A percentile compares a stretch with the other conserved stretches of the same genome.
These are phyloP conservation scores for Adelosebastes latens DNA, from an alignment of 2,797 vertebrate species.

Conservation along the genomic window DNA sequence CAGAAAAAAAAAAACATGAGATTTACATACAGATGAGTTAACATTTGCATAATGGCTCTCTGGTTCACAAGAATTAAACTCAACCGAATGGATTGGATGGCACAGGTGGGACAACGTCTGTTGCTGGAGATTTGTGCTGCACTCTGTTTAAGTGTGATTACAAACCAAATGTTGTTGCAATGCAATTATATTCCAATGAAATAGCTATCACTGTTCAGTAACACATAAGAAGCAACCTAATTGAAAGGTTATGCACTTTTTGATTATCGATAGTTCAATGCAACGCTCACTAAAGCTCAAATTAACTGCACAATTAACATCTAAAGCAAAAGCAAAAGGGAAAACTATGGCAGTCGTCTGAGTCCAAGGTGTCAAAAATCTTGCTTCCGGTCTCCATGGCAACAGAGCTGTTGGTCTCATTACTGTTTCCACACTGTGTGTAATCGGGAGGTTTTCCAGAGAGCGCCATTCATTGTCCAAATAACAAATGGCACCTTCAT, in stretches of 20 bases:
- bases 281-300: slow-evolving; percentile 18
- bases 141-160: slow-evolving; percentile 56
- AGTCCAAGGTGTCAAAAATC: slow-evolving; percentile 76
- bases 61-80: slow-evolving; percentile 56
- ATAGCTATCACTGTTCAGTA: slow-evolving; percentile 17
- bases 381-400: slow-evolving; percentile 80
- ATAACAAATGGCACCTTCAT: slow-evolving; percentile 80
- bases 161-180: slow-evolving; percentile 46
- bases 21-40: slow-evolving; percentile 69
- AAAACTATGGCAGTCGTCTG: slow-evolving; percentile 53
- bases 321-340: slow-evolving; percentile 30
- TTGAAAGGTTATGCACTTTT: slow-evolving; percentile 31
- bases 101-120: slow-evolving; percentile 53
- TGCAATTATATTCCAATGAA: slow-evolving; percentile 41
- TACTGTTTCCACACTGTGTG: slow-evolving; percentile 77
- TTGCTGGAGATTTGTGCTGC: slow-evolving; percentile 31
- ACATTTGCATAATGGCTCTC: slow-evolving; percentile 66
- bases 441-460: slow-evolving; percentile 80
- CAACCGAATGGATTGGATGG: slow-evolving; percentile 50
- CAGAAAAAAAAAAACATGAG: slow-evolving; percentile 23
- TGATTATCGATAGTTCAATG: slow-evolving; percentile 4
- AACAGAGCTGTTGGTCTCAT: slow-evolving; percentile 83
- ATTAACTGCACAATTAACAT: slow-evolving; percentile 62
- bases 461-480: slow-evolving; percentile 79
- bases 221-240: slow-evolving; percentile 23